Conservation (phyloP, 2,113 vertebrate species). For the Myiopsitta monachus region DNA sequence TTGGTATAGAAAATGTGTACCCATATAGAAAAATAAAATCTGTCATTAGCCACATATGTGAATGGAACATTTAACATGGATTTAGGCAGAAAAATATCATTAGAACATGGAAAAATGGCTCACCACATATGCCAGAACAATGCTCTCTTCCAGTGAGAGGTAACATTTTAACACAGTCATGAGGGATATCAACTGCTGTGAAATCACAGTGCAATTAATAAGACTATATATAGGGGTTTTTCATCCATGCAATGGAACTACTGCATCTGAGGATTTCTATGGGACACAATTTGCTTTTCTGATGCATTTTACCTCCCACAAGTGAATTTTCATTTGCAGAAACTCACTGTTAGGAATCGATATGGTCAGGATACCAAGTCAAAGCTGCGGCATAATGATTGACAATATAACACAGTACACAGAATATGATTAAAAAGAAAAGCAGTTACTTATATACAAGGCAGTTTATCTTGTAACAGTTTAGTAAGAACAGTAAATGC, state of each 20-base stretch:
- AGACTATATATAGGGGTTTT: background rate
- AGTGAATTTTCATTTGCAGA: conserved; percentile 8
- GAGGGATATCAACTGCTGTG: background rate
- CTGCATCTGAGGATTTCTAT: background rate
- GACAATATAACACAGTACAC: conserved; percentile 50
- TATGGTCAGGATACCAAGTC: conserved; percentile 67
- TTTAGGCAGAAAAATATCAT: conserved; percentile 40
- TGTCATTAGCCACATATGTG: background rate
- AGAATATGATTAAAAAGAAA: conserved; percentile 59
- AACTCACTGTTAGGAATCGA: conserved; percentile 34
- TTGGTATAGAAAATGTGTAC: conserved; percentile 44
- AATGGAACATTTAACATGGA: background rate
- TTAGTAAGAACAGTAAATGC: conserved; percentile 57
- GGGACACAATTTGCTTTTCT: background rate
- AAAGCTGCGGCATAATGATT: conserved; percentile 50
- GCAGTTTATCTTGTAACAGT: conserved; percentile 53
- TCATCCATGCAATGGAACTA: background rate
- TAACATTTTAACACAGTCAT: background rate
- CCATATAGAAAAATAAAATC: conserved; percentile 67
- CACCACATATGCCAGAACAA: conserved; percentile 1
- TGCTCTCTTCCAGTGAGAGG: conserved; percentile 1
- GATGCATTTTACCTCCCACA: background rate
- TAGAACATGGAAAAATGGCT: background rate
- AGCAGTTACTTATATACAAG: conserved; percentile 55
- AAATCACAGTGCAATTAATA: conserved; percentile 23